Conservation (phyloP, 1,140 invertebrate genomes). For the Stratiolaelaps scimitus region DNA sequence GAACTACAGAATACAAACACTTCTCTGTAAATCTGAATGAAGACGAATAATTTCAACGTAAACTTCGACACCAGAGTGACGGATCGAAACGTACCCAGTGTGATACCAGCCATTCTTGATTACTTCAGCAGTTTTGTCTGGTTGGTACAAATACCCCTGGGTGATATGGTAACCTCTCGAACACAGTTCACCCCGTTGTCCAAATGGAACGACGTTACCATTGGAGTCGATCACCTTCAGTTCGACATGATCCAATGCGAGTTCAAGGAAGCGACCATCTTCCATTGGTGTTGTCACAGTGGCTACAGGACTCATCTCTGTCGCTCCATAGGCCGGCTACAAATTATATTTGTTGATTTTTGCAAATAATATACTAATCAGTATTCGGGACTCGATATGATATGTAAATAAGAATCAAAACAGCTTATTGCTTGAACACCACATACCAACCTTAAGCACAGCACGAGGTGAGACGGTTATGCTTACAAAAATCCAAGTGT, state of each 20-base stretch:
- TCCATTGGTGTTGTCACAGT: conserved; percentile 46
- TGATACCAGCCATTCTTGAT: conserved; percentile 66
- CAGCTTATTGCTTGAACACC: too few species aligned
- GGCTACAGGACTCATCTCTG: conserved; percentile 63
- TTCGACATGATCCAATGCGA: conserved; percentile 61
- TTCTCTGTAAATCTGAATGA: too few species aligned
- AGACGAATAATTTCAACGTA: too few species aligned
- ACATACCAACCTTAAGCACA: too few species aligned
- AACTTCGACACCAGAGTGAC: too few species aligned
- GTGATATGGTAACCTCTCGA: conserved; percentile 67
- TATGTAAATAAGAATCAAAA: too few species aligned
- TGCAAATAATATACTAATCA: too few species aligned
- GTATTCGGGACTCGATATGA: too few species aligned
- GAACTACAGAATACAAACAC: too few species aligned
- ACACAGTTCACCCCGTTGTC: conserved; percentile 64
- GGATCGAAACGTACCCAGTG: conserved; percentile 69
- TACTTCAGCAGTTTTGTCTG: conserved; percentile 60
- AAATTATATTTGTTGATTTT: too few species aligned
- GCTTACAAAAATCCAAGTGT: too few species aligned
- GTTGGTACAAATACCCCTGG: conserved; percentile 73
- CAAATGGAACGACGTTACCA: conserved; percentile 57
- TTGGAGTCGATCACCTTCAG: conserved; percentile 58
- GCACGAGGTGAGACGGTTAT: too few species aligned
- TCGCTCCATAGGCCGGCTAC: conserved; percentile 71
- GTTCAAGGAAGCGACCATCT: conserved; percentile 5